Base-by-base conservation (phyloP, 2,888 invertebrate genomes). In the Idaea straminata region DNA sequence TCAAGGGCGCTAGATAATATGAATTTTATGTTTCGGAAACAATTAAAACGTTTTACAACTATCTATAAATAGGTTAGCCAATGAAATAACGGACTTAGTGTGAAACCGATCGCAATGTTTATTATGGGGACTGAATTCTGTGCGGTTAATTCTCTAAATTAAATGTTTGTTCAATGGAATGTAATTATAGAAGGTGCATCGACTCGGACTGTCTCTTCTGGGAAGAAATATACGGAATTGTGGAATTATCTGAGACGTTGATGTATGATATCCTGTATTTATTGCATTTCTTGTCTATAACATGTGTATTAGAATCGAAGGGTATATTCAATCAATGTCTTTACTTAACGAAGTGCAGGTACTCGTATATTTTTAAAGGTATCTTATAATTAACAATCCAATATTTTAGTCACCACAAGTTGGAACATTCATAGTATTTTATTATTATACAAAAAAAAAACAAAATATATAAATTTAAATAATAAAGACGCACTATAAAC, bases 21-120 rank as follows among this genome's bases (percentile, higher is more conserved):
- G 65, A 65, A 68, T 74, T 74, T 71, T 68, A 71, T 74, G 74
- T 72, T 74, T 72, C 67, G 71, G 72, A 74, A 74, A 71, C 64
- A 71, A 71, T 74, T 74, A 74, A 72, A 67, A 59, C 66, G 65
- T 69, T 69, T 72, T 72, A 72, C 67, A 66, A 64, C 70, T 61
- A 58, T 66, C 67, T 68, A 64, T 69, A 68, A 70, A 61, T 62
- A 68, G 61, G 64, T 59, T 25, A 63, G 61, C 67, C 64, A 63
- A 63, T 64, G 61, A 68, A 65, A 62, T 65, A 68, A 59, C 57
- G 35, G 35, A 70, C 61, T 35, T 64, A 65, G 62, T 57, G 59
- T 61, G 61, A 59, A 47, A 35, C 47, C 47, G 47, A 47, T 47
- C 47, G 47, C 47, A 47, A 16, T 58, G 58, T 58, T 58, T 15